A percentile compares a stretch with the other conserved stretches of the same genome.
These are phyloP conservation scores for Loris lydekkerianus DNA, from an alignment of 2,797 vertebrate genomes.

Conservation along the genomic window DNA sequence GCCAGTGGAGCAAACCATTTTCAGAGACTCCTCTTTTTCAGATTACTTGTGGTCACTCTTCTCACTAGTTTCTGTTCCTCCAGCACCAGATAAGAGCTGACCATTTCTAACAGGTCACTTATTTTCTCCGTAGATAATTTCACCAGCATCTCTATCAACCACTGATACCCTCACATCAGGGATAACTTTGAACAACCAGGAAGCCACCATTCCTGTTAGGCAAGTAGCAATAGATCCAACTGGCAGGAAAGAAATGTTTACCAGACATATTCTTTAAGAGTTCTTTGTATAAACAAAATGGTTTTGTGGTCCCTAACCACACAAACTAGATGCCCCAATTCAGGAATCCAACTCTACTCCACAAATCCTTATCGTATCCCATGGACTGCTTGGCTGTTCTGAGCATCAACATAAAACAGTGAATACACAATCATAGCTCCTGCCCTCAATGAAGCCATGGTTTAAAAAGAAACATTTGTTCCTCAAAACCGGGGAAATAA, in stretches of 20 bases:
- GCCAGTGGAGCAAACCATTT: neutral
- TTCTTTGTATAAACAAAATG: neutral
- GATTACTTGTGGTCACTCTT: neutral
- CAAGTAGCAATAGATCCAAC: neutral
- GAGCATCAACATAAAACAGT: neutral
- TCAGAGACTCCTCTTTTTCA: neutral
- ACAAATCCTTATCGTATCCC: neutral
- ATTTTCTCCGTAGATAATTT: neutral
- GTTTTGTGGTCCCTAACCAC: neutral
- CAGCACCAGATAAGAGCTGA: neutral
- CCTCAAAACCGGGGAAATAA: neutral
- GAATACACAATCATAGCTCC: neutral
- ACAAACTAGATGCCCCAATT: neutral
- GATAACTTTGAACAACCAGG: too few species aligned
- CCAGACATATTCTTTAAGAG: neutral
- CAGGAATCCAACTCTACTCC: neutral
- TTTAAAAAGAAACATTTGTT: neutral
- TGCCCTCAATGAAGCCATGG: neutral
- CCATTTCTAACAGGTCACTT: neutral
- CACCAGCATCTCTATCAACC: neutral
- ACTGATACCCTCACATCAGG: neutral
- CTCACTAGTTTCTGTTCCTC: neutral
- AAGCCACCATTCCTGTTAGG: neutral
- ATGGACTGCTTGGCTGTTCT: rapidly evolving
- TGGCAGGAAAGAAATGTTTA: neutral